Evolutionary conservation across 2,113 vertebrate genomes (phyloP), one percentile per base, ranked within the genome.

Genomic region (Cephalopterus ornatus): DNA sequence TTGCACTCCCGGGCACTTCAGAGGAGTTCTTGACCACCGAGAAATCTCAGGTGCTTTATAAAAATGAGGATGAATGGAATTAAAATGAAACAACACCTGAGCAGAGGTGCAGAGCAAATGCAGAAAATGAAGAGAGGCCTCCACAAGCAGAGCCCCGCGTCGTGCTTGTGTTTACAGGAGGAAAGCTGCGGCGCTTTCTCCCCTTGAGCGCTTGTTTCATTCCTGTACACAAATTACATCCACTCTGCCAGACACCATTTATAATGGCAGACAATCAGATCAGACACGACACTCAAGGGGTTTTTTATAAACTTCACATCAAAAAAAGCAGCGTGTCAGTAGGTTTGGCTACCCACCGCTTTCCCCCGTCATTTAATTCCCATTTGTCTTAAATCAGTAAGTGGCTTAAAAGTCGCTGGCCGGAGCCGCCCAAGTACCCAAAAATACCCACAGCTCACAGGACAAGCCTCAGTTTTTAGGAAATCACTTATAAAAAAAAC

Each of bases 181-280:
- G 92, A 93, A 96, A 87, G 61, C 92, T 77, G 85, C 11, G 37
- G 78, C 46, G 56, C 42, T 84, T 78, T 95, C 50, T 74, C 81
- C 79, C 82, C 73, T 77, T 86, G 49, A 91, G 93, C 30, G 0
- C 46, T 96, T 44, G 2, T 84, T 96, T 96, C 65, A 49, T 91
- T 97, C 92, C 49, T 77, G 49, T 74, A 62, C 94, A 90, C 81
- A 92, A 58, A 95, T 94, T 92, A 89, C 87, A 93, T 89, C 75
- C 63, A 94, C 93, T 97, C 91, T 93, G 78, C 95, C 97, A 95
- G 96, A 96, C 52, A 87, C 84, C 89, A 94, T 97, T 92, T 94
- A 91, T 76, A 95, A 88, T 55, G 68, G 95, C 85, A 97, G 92
- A 93, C 96, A 92, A 95, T 92, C 95, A 89, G 68, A 97, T 96